Evolutionary conservation across 1,140 invertebrate species (phyloP), one percentile per base, ranked within the genome.

Genomic region (Hesperophylax magnus): DNA sequence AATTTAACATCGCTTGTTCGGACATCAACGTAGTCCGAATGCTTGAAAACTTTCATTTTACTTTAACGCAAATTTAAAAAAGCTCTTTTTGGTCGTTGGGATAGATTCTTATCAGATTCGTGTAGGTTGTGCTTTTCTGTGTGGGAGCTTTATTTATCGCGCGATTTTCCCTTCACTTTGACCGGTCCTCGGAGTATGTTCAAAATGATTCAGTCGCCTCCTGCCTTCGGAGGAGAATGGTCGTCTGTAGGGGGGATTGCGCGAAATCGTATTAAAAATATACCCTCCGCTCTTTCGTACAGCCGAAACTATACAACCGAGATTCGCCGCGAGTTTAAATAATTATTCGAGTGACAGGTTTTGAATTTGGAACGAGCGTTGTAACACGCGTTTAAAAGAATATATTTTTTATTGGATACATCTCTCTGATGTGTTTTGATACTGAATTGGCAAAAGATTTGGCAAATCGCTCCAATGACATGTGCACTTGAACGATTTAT

Each of bases 181-280:
- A 24, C 22, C 24, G 56, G 18, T 65, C 61, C 61, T 65, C 24
- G 2, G 61, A 24, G 61, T 11, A 22, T 65, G 31, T 65, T 65
- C 61, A 65, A 65, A 65, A 65, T 65, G 61, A 65, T 65, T 65
- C 61, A 65, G 61, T 65, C 24, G 24, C 61, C 61, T 65, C 61
- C 61, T 31, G 61, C 24, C 61, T 65, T 65, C 61, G 61, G 61
- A 65, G 61, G 61, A 65, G 61, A 65, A 24, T 31, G 24, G 20
- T 65, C 24, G 61, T 65, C 20, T 65, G 61, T 65, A 22, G 24
- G 61, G 24, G 61, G 18, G 61, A 24, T 65, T 22, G 11, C 39
- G 39, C 39, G 24, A 22, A 17, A 31, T 17, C 61, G 18, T 65
- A 18, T 24, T 31, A 31, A 18, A 58, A 65, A 24, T 65, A 24